These are phyloP conservation scores for Dysdera silvatica DNA, from an alignment of 1,140 invertebrate genomes.

Conservation along the genomic window DNA sequence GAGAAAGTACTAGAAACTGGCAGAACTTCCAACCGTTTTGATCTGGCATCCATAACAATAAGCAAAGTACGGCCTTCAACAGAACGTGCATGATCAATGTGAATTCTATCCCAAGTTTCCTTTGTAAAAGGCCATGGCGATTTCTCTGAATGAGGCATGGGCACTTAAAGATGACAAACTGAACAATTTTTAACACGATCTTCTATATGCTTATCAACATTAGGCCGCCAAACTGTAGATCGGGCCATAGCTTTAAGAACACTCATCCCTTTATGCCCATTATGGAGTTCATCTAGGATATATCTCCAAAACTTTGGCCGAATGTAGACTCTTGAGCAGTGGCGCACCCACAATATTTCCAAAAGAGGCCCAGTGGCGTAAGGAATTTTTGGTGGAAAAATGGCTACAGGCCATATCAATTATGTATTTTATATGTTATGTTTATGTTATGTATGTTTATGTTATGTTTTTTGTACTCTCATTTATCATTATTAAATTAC, in stretches of 20 bases:
- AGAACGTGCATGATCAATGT: not conserved
- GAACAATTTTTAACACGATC: not conserved
- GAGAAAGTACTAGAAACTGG: not conserved
- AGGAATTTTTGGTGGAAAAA: too few relatives aligned
- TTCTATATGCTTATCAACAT: not conserved
- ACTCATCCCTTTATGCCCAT: not conserved
- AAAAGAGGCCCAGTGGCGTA: too few relatives aligned
- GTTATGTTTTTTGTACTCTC: too few relatives aligned
- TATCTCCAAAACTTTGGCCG: not conserved
- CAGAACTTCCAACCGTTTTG: not conserved
- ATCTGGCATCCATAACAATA: not conserved
- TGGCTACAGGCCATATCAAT: too few relatives aligned
- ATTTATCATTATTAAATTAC: too few relatives aligned
- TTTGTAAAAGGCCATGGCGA: not conserved
- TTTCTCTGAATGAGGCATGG: not conserved
- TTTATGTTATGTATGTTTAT: too few relatives aligned
- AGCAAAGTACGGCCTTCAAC: not conserved
- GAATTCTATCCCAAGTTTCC: not conserved
- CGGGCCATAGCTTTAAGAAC: not conserved
- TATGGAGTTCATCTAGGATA: not conserved
- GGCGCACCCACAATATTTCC: too few relatives aligned
- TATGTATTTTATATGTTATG: too few relatives aligned
- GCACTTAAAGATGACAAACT: not conserved
- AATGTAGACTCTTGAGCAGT: not conserved
- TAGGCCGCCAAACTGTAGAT: not conserved